Evolutionary conservation across 1,140 invertebrate species (phyloP), one percentile per base, ranked within the genome.

Genomic region (Drosophila equinoxialis): DNA sequence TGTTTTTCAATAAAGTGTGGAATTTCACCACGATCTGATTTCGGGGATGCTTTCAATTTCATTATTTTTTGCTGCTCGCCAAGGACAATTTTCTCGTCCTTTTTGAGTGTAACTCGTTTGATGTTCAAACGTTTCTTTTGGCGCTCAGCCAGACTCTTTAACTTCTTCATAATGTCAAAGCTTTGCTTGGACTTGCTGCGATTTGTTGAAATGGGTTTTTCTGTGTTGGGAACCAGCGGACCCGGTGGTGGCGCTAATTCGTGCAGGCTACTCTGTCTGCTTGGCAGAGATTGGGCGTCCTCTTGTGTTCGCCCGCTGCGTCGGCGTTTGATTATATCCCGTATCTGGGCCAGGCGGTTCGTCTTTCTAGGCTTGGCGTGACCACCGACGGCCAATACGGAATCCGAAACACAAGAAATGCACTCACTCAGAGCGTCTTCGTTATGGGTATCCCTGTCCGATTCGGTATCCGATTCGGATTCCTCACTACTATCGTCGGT

Each of bases 121-220:
- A 92, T 92, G 66, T 93, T 93, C 73, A 68, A 81, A 68, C 92
- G 93, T 59, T 94, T 93, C 72, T 94, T 92, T 63, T 94, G 94
- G 87, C 94, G 93, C 71, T 94, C 94, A 20, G 94, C 94, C 89
- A 94, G 92, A 60, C 94, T 93, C 90, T 94, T 94, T 7, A 94
- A 93, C 91, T 94, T 94, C 82, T 94, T 94, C 68, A 94, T 94
- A 45, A 94, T 91, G 37, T 94, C 94, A 79, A 94, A 94, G 83
- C 77, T 80, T 23, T 78, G 60, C 57, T 76, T 90, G 90, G 91
- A 73, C 71, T 79, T 91, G 91, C 6, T 30, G 30, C 61, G 91
- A 17, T 61, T 64, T 42, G 78, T 79, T 8, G 51, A 23, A 51
- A 10, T 23, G 3, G 72, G 65, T 45, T 83, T 69, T 10, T 89